Conservation (phyloP, 2,888 invertebrate species). For the Zygothrica quintamaculata region DNA sequence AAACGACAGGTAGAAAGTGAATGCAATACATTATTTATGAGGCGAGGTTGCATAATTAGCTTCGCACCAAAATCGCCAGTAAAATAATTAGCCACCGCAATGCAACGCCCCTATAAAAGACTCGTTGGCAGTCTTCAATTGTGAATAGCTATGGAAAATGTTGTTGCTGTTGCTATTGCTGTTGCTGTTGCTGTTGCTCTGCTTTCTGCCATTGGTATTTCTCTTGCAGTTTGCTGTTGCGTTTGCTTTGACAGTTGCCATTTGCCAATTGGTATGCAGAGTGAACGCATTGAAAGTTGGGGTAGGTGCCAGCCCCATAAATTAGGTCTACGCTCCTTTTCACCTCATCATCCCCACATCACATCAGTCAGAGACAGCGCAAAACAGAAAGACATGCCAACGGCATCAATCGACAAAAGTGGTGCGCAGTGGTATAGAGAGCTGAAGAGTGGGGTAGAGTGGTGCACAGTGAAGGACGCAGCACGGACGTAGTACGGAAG, state of each 20-base stretch:
- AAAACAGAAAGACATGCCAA: slow-evolving; percentile 58
- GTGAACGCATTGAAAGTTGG: slow-evolving; percentile 26
- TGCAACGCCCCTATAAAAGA: slow-evolving; percentile 20
- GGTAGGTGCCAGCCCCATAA: slow-evolving; percentile 45
- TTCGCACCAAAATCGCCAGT: slow-evolving; percentile 41
- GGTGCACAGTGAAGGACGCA: slow-evolving; percentile 13
- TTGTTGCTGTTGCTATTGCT: slow-evolving; percentile 23
- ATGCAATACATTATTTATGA: slow-evolving; percentile 72
- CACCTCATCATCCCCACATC: neutral
- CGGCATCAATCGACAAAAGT: slow-evolving; percentile 73
- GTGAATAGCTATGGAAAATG: slow-evolving; percentile 48
- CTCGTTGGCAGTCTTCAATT: slow-evolving; percentile 14
- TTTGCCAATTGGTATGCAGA: slow-evolving; percentile 59
- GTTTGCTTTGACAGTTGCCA: slow-evolving; percentile 67
- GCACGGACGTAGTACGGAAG: slow-evolving; percentile 42
- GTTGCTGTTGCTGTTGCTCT: slow-evolving; percentile 11
- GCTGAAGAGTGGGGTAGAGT: too few relatives aligned
- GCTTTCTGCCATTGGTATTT: slow-evolving; percentile 8
- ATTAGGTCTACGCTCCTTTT: slow-evolving; percentile 37
- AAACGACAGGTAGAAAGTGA: slow-evolving; percentile 65
- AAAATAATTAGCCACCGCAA: slow-evolving; percentile 51
- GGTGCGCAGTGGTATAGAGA: slow-evolving; percentile 42
- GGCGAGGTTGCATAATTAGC: slow-evolving; percentile 62
- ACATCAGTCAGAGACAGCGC: slow-evolving; percentile 54
- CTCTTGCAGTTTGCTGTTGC: slow-evolving; percentile 18